Base-by-base conservation (phyloP, 2,888 invertebrate species). In the Thysanoteuthis rhombus region DNA sequence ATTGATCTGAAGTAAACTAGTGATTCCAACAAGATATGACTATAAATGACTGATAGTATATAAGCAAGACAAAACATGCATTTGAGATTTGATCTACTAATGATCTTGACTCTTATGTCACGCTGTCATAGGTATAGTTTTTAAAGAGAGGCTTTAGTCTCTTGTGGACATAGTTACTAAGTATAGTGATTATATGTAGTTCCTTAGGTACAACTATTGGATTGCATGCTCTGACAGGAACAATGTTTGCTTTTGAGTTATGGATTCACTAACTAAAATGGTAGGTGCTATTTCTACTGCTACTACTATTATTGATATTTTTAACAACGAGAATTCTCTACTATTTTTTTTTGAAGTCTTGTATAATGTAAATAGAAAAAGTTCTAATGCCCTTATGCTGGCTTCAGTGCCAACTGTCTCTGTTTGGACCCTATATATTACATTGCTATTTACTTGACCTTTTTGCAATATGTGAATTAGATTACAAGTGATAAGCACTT, bases 61-160 rank as follows among this genome's bases (percentile, higher is more conserved):
- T 75, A n/a, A 75, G 75, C 75, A 75, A 75, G 75, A 75, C 75
- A 75, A 75, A 75, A 75, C 75, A 75, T 75, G 75, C 75, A n/a
- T 75, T 36, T 75, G n/a, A 75, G n/a, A 75, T 36, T 75, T 36
- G n/a, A 75, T 75, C 75, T 75, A 36, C 75, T 75, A 75, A 75
- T 75, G 16, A 75, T 36, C 16, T 75, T 75, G 75, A 52, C 36
- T 75, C 75, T 75, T 75, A 75, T n/a, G n/a, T 75, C 36, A n/a
- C n/a, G 75, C n/a, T 75, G 75, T 75, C 75, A 75, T 75, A 75
- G 75, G 12, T n/a, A 75, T n/a, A 22, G 36, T n/a, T 75, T 52
- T 75, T n/a, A 75, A 75, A 75, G 75, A 75, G 58, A 58, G 58
- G 58, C 28, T 58, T 58, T 58, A 58, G 75, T 16, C n/a, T n/a